Base-by-base conservation (phyloP, 2,888 invertebrate genomes). In the Ophonus ardosiacus region DNA sequence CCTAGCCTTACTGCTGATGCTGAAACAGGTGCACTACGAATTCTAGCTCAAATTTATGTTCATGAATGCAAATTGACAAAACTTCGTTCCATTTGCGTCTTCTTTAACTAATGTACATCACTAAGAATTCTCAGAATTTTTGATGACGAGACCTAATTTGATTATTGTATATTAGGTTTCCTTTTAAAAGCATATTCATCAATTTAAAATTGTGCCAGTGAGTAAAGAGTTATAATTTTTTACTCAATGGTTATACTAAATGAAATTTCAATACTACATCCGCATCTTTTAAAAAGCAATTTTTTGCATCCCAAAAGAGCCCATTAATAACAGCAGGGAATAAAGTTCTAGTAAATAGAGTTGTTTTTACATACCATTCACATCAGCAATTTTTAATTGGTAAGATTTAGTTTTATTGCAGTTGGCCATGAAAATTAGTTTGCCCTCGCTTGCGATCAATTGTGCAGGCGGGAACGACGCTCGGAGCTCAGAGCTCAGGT, bases 401-500 rank as follows among this genome's bases (percentile, higher is more conserved):
- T 68, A 68, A 38, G 68, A 68, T 68, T 68, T 68, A 68, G 68
- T 68, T 68, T 68, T 68, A 68, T 38, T 24, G 68, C 68, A 7
- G 31, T 15, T 68, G 38, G 38, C 68, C 68, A 68, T 68, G 68
- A 68, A 68, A 68, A 38, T 68, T 38, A 68, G 68, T 68, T 68
- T 68, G 24, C 38, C 5, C 63, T 63, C 7, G 43, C 43, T 8
- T 10, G 59, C 59, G 59, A 61, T 61, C 17, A 61, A 61, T 61
- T 61, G 17, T 61, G 18, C 59, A 3, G 24, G 4, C 21, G 63
- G 8, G 21, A 21, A 21, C 63, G 21, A 5, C 21, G 21, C 0
- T 63, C 6, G 63, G 13, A 63, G 51, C 74, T 17, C 51, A 51
- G 13, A 63, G 51, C 74, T 17, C 51, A 51, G 74, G 51, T 74